Evolutionary conservation across 1,140 invertebrate genomes (phyloP).

Genomic region (Achatina immaculata): DNA sequence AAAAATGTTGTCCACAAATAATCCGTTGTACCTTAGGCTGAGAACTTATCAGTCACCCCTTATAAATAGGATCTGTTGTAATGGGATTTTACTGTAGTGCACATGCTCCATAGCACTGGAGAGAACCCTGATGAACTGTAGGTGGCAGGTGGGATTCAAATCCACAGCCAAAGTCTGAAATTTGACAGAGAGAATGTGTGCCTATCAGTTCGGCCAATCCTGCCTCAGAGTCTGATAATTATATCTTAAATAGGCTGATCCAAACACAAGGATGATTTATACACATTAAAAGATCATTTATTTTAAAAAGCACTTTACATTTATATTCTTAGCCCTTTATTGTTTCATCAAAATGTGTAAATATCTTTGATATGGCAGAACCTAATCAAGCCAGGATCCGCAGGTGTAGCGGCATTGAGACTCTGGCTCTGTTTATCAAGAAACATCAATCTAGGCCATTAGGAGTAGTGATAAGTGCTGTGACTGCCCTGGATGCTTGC

Average conservation of each 20-base stretch:
- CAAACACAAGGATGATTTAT: background rate
- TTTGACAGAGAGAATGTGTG: too few relatives aligned
- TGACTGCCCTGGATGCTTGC: conserved; percentile 34
- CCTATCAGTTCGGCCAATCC: too few relatives aligned
- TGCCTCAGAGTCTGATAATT: conserved; percentile 9
- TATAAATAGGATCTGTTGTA: too few relatives aligned
- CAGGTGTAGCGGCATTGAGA: conserved; percentile 34
- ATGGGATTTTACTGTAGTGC: too few relatives aligned
- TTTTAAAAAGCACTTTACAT: background rate
- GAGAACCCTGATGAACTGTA: too few relatives aligned
- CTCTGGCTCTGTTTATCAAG: background rate
- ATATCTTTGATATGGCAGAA: conserved; percentile 9
- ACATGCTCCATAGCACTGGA: too few relatives aligned
- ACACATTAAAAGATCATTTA: background rate
- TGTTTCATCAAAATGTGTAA: background rate
- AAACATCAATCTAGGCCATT: background rate
- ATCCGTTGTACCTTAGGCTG: too few relatives aligned
- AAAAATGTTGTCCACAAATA: too few relatives aligned
- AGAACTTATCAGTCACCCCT: too few relatives aligned
- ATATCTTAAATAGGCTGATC: background rate
- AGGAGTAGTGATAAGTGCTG: background rate
- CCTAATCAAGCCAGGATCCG: conserved; percentile 33
- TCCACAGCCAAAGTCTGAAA: too few relatives aligned
- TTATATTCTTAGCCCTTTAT: too few relatives aligned
- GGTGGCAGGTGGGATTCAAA: too few relatives aligned